Conservation (phyloP, 2,888 invertebrate species). For the Nesidiocoris tenuis region DNA sequence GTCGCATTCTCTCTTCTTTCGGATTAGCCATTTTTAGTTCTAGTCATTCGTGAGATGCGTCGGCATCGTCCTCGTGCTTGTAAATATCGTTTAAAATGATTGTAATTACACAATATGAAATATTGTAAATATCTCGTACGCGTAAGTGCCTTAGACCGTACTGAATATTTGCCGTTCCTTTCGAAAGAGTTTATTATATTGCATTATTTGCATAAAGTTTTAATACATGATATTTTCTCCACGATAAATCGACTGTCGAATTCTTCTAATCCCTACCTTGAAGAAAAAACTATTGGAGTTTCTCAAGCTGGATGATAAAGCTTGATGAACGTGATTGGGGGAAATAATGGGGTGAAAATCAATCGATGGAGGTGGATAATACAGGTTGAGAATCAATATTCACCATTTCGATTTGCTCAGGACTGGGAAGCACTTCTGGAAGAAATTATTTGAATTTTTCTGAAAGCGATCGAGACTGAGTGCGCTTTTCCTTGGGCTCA, state of each 20-base stretch:
- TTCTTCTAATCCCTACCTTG: background rate
- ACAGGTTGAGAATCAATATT: no score
- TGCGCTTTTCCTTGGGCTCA: no score
- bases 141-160: constrained; percentile 50
- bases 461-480: no score
- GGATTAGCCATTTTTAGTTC: constrained; percentile 49
- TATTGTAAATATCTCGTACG: constrained; percentile 49
- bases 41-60: constrained; percentile 47
- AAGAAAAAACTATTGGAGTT: background rate
- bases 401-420: no score
- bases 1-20: no score
- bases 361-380: no score
- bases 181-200: constrained; percentile 44
- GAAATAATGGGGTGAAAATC: no score
- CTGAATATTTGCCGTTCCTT: constrained; percentile 50
- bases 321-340: no score
- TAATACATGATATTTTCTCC: constrained; percentile 34
- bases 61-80: background rate
- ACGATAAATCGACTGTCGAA: background rate
- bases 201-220: constrained; percentile 28
- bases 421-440: no score
- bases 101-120: constrained; percentile 43
- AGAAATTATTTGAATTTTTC: no score
- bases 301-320: background rate
- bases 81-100: constrained; percentile 38